Conservation (phyloP, 2,797 vertebrate species). For the Acanthiza pusilla region DNA sequence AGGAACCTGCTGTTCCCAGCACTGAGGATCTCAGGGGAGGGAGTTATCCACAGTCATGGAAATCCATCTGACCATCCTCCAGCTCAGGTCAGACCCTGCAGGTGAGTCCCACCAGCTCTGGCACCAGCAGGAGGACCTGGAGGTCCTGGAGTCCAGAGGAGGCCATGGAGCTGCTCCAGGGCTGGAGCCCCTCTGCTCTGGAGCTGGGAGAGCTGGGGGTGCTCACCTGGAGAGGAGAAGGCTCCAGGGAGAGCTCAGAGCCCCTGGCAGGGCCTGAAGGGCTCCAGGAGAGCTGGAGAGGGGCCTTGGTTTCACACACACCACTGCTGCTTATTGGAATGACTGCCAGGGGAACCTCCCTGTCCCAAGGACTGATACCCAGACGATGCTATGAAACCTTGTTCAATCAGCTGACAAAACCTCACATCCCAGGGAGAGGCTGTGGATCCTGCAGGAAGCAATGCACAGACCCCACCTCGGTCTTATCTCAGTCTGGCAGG, state of each 20-base stretch:
- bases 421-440: fast-evolving
- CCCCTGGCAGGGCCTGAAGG: fast-evolving
- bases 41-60: not conserved
- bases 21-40: not conserved
- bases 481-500: not conserved
- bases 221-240: not conserved
- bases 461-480: not conserved
- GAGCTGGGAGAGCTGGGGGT: not conserved
- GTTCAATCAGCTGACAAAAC: not conserved
- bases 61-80: not conserved
- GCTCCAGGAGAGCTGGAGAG: not conserved
- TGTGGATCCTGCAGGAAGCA: not conserved
- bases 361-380: not conserved
- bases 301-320: not conserved
- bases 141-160: not conserved
- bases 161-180: not conserved
- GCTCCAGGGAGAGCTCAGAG: not conserved
- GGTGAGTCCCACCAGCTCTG: not conserved
- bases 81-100: not conserved
- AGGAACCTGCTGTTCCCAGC: not conserved
- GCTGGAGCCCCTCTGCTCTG: not conserved
- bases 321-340: not conserved
- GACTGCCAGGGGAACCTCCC: not conserved
- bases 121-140: not conserved
- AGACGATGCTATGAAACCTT: not conserved